Evolutionary conservation across 2,797 vertebrate species (phyloP), one percentile per base, ranked within the genome.

Genomic region (Bradypodion pumilum): DNA sequence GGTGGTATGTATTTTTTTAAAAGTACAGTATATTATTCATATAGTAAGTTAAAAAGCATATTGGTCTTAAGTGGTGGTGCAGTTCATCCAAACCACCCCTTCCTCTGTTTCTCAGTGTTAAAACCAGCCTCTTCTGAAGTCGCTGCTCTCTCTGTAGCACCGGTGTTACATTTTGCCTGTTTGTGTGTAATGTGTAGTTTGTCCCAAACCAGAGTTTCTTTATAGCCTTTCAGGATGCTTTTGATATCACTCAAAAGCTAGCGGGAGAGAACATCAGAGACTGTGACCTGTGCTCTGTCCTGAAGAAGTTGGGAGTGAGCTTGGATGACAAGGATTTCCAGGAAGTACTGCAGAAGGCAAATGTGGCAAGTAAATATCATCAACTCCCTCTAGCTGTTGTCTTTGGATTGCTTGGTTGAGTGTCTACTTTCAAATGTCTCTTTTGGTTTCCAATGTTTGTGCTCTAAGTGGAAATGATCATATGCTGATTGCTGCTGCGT

Each of bases 251-350:
- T 78, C 68, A 2, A 72, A 84, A 84, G 72, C 81, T 90, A 83
- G 56, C 79, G 59, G 74, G 44, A 68, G 82, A 85, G 49, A 74
- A 29, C 19, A 27, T 79, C 60, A 27, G 63, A 82, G 40, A 65
- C 15, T 76, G 72, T 23, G 74, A 89, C 44, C 88, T 91, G 65
- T 66, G 56, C 52, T 83, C 74, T 10, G 46, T 37, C 70, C 81
- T 92, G 40, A 73, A 80, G 46, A 84, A 60, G 44, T 7, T 88
- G 81, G 88, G 86, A 70, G 63, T 92, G 66, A 49, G 32, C 72
- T 68, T 90, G 65, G 86, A 56, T 65, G 90, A 93, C 2, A 29
- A 83, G n/a, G 89, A 85, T 8, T 90, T 90, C 15, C 80, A 90
- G 78, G 79, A 89, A n/a, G 66, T 85, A 42, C 60, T 89, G 44